Evolutionary conservation across 2,888 invertebrate species (phyloP).

Genomic region (Hecatera dysodea): DNA sequence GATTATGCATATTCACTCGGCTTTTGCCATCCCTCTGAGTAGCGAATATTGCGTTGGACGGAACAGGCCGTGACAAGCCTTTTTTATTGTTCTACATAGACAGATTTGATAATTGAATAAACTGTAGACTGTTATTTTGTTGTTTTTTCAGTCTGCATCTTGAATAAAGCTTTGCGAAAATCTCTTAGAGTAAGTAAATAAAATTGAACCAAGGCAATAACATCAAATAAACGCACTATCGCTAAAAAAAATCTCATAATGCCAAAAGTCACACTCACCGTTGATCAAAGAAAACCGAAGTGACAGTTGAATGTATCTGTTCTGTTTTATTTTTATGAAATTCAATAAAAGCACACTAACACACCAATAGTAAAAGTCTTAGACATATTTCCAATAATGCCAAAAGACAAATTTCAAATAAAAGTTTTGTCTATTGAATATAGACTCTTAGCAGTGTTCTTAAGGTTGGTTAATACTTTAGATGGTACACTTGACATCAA

Average conservation of each 20-base stretch:
- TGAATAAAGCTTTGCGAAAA: too few species aligned
- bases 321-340: not conserved
- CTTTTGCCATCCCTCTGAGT: too few species aligned
- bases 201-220: not conserved
- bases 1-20: too few species aligned
- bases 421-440: constrained; percentile 18
- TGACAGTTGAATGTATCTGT: not conserved
- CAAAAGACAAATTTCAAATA: constrained; percentile 34
- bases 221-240: not conserved
- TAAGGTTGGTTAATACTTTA: constrained; percentile 1
- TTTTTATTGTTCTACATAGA: too few species aligned
- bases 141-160: too few species aligned
- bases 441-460: constrained; percentile 6
- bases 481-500: too few species aligned
- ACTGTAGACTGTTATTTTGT: too few species aligned
- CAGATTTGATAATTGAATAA: too few species aligned
- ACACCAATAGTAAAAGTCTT: not conserved
- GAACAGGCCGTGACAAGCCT: too few species aligned
- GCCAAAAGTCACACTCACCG: constrained; percentile 1
- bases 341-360: not conserved
- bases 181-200: not conserved
- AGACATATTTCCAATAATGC: constrained; percentile 61
- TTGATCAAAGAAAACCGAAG: not conserved
- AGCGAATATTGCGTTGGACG: too few species aligned
- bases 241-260: not conserved